Evolutionary conservation across 2,797 vertebrate species (phyloP).

Genomic region (Hafferia zeledoni): DNA sequence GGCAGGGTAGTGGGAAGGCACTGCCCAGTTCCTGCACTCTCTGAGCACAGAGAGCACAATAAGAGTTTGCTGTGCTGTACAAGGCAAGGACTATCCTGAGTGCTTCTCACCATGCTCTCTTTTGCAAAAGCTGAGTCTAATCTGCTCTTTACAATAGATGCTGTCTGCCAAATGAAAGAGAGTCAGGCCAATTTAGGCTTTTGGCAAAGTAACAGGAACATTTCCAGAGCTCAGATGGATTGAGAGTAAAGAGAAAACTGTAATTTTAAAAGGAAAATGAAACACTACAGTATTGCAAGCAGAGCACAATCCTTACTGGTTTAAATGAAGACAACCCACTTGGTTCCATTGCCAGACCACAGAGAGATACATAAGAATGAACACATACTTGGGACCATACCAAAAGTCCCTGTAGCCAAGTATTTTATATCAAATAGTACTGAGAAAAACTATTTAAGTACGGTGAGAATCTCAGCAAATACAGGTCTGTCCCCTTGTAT

Average conservation of each 20-base stretch:
- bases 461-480: background rate
- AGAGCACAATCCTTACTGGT: background rate
- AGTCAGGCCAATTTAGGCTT: background rate
- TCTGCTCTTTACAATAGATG: background rate
- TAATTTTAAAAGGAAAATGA: background rate
- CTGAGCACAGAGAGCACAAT: background rate
- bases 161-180: background rate
- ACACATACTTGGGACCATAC: background rate
- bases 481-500: background rate
- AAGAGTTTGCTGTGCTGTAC: background rate
- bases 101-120: background rate
- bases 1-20: background rate
- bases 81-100: background rate
- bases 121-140: background rate
- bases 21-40: background rate
- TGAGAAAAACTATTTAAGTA: background rate
- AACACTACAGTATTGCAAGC: background rate
- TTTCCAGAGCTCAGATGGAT: background rate
- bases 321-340: background rate
- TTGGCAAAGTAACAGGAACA: background rate
- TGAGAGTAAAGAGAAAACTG: background rate
- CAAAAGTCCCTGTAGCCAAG: background rate
- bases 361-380: background rate
- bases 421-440: background rate
- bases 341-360: background rate